Percentiles rank a stretch among this genome's conserved stretches.
Conservation (phyloP, 1,140 invertebrate species). For the Ips typographus region DNA sequence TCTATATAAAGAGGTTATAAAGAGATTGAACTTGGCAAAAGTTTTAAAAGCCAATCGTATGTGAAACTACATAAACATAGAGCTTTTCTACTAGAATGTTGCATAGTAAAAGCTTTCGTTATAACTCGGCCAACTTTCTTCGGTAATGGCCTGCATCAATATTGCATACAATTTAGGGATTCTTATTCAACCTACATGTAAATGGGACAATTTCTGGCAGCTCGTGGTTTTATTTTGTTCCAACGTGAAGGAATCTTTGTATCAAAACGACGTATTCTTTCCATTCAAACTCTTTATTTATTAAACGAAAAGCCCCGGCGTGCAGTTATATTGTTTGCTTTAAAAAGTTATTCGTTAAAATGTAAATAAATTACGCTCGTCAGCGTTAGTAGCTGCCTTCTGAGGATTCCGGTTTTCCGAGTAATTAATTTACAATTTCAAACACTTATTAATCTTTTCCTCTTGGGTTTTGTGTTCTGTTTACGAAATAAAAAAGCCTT, state of each 20-base stretch:
- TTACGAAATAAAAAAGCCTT: no score
- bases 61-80: no score
- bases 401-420: neutral
- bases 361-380: neutral
- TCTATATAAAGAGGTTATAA: neutral
- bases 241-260: neutral
- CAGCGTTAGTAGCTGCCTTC: neutral
- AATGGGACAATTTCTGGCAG: neutral
- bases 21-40: no score
- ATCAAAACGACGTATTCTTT: neutral
- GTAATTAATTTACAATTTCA: constrained; percentile 6
- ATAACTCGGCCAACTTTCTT: constrained; percentile 19
- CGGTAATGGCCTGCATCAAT: constrained; percentile 18
- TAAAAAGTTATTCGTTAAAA: constrained; percentile 2
- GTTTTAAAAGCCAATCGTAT: no score
- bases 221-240: neutral
- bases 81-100: neutral
- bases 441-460: constrained; percentile 6
- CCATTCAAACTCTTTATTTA: neutral
- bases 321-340: neutral
- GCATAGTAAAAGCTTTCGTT: constrained; percentile 19
- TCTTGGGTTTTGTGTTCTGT: neutral
- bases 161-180: constrained; percentile 7
- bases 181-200: constrained; percentile 15
- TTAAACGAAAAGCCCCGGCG: neutral